Evolutionary conservation across 2,888 invertebrate genomes (phyloP), one percentile per base, ranked within the genome.

Genomic region (Nomada fabriciana): DNA sequence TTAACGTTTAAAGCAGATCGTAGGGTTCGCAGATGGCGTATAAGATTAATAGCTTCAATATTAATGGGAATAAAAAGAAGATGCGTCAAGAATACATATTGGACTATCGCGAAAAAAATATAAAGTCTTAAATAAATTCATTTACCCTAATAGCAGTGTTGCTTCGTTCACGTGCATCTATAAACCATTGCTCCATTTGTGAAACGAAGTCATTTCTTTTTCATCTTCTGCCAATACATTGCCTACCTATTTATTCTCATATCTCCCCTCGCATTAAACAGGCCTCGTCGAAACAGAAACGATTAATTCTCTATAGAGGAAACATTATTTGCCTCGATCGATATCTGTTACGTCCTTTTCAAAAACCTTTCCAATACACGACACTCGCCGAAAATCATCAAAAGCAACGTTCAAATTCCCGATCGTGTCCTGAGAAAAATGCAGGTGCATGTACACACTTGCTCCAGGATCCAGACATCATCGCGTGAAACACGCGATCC

Each of bases 221-320:
- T 25, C 42, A n/a, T 11, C 23, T 25, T 57, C n/a, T 2, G 7
- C 57, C 18, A 57, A 69, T 25, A 43, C 36, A 67, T 67, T 7
- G 18, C 55, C 47, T 7, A 5, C n/a, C 9, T 25, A 43, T 15
- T 65, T 25, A 15, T 25, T 23, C 15, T 18, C 18, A 23, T 50
- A 57, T 50, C 47, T 47, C 61, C 42, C 20, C 59, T 11, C 43
- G 25, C 25, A 42, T 50, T 13, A 18, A 53, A 61, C 29, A n/a
- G 5, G 25, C 18, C 57, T n/a, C 29, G 64, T 79, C 36, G 36
- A 36, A 36, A 0, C 84, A 89, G 85, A 86, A 87, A 86, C 82
- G 84, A 76, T 70, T 70, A 81, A 82, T 74, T 82, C 86, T 83
- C 85, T 85, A 87, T 61, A 81, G 36, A 86, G 84, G 82, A 69